Evolutionary conservation across 2,888 invertebrate genomes (phyloP).

Genomic region (Acanthopleura granulata): DNA sequence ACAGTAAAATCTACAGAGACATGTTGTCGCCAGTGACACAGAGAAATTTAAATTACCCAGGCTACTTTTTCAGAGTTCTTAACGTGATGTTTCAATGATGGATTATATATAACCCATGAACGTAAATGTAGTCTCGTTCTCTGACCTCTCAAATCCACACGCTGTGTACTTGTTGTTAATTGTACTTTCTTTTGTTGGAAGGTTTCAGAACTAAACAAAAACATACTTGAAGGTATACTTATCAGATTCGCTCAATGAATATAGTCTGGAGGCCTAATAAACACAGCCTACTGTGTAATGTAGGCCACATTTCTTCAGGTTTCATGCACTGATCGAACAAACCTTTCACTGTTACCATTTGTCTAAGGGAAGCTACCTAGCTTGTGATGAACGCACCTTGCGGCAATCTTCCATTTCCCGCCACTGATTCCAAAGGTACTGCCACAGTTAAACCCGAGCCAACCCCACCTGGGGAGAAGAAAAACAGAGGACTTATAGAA

Average conservation of each 20-base stretch:
- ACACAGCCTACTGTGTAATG: background rate
- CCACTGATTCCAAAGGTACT: constrained; percentile 79
- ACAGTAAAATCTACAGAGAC: background rate
- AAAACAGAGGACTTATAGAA: background rate
- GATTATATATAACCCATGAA: no score
- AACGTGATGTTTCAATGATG: no score
- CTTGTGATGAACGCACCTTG: constrained; percentile 46
- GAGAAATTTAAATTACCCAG: background rate
- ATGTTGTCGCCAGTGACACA: background rate
- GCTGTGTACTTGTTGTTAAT: no score
- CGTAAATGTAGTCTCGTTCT: no score
- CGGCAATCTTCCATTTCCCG: constrained; percentile 90
- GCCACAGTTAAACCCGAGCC: constrained; percentile 95
- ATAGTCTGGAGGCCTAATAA: background rate
- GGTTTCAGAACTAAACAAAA: no score
- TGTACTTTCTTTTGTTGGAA: no score
- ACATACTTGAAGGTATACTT: no score
- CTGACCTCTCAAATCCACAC: no score
- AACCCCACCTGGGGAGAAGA: constrained; percentile 80
- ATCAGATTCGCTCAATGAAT: background rate
- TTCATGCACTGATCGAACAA: no score
- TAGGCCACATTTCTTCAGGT: background rate
- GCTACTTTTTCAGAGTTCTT: no score
- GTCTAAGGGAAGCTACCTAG: no score
- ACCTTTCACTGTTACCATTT: no score